phyloP scores from a whole-genome alignment of 2,113 vertebrate genomes.

The Gnathonemus echidnorhynchus region DNA sequence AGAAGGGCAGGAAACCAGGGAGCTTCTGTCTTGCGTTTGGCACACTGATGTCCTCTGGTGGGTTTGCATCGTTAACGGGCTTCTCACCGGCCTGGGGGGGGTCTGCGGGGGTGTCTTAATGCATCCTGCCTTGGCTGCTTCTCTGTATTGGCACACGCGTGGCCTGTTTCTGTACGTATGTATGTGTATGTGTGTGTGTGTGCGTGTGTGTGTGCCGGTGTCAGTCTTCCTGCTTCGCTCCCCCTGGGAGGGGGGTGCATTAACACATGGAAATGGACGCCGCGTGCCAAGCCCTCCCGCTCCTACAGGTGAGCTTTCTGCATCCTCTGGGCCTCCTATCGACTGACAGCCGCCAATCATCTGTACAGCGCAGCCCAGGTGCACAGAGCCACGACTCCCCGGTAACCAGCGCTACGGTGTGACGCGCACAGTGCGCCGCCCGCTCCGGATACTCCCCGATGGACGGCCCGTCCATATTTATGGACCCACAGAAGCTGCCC shows the following conservation, averaged over 20 bases:
- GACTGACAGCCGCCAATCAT: slow-evolving; percentile 46
- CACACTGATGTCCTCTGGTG: slow-evolving; percentile 39
- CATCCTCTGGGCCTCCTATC: slow-evolving; percentile 16
- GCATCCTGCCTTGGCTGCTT: neutral
- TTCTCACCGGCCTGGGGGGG: neutral
- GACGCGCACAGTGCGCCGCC: neutral
- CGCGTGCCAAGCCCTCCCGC: too few species aligned
- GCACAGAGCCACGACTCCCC: too few species aligned
- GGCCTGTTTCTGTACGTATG: neutral
- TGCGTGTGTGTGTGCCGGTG: neutral
- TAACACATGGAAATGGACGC: neutral
- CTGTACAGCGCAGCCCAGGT: neutral
- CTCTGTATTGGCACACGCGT: neutral
- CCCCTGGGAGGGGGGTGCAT: neutral
- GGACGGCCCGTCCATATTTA: neutral
- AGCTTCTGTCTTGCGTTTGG: slow-evolving; percentile 30
- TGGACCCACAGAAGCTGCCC: neutral
- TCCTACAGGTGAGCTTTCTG: neutral
- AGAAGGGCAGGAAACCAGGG: neutral
- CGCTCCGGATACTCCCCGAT: neutral
- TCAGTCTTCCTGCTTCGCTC: neutral
- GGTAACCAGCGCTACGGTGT: neutral
- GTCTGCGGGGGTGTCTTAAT: neutral
- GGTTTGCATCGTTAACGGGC: neutral
- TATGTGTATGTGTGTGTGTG: neutral